Conservation (phyloP, 2,113 vertebrate species). For the Protobothrops mucrosquamatus region DNA sequence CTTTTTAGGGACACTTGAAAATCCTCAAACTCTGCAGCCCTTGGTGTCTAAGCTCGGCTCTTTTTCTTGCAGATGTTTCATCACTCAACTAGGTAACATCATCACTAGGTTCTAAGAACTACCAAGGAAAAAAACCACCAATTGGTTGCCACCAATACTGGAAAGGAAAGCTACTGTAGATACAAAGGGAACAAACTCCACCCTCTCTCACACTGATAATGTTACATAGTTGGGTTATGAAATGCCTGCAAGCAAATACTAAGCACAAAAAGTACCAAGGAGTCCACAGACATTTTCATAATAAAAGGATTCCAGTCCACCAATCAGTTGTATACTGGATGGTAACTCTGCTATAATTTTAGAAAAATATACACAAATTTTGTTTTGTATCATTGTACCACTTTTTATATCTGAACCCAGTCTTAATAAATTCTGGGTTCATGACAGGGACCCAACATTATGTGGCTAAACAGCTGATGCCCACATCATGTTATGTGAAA, state of each 20-base stretch:
- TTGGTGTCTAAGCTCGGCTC: background rate
- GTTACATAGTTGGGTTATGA: background rate
- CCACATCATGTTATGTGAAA: background rate
- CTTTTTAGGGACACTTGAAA: conserved; percentile 35
- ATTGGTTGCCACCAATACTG: background rate
- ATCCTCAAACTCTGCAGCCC: background rate
- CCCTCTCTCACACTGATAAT: background rate
- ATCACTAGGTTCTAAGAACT: background rate
- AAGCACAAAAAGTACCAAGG: background rate
- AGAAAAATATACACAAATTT: background rate
- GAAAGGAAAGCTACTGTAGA: background rate
- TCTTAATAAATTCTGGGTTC: too few species aligned
- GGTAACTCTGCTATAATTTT: background rate
- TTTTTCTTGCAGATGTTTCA: background rate
- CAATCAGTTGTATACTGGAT: background rate
- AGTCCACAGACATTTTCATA: background rate
- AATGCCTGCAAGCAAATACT: background rate
- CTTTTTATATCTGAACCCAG: too few species aligned
- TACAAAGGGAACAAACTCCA: background rate
- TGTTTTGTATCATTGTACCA: background rate
- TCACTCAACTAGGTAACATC: background rate
- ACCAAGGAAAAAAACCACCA: background rate
- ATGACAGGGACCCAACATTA: background rate
- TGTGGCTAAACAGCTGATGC: background rate
- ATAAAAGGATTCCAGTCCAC: background rate